Evolutionary conservation across 2,113 vertebrate genomes (phyloP).

Genomic region (Daboia siamensis): DNA sequence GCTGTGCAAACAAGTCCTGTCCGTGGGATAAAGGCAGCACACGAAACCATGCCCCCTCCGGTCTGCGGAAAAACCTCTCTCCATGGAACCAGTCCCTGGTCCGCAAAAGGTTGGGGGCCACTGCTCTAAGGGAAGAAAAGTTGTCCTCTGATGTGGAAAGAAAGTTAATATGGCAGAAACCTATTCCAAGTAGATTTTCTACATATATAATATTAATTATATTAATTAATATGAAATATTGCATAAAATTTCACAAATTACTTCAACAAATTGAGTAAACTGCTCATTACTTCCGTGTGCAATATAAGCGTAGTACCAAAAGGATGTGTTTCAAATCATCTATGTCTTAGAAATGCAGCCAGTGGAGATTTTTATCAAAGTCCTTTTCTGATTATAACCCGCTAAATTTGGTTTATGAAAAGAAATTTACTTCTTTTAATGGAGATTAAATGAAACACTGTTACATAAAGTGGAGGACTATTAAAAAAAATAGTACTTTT

Average conservation of each 20-base stretch:
- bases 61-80: too few relatives aligned
- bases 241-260: background rate
- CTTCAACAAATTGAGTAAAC: background rate
- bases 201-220: too few relatives aligned
- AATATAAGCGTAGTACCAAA: background rate
- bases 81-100: too few relatives aligned
- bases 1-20: too few relatives aligned
- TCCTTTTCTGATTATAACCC: too few relatives aligned
- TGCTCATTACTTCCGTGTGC: background rate
- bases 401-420: too few relatives aligned
- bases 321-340: background rate
- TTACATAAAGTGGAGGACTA: background rate
- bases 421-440: background rate
- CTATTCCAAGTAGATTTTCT: background rate
- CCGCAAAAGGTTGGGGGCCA: too few relatives aligned
- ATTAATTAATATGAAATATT: background rate
- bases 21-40: too few relatives aligned
- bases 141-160: background rate
- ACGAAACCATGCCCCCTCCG: too few relatives aligned
- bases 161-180: background rate
- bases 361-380: background rate
- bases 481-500: background rate
- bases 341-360: background rate
- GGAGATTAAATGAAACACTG: background rate
- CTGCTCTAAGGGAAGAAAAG: background rate